Evolutionary conservation across 2,113 vertebrate species (phyloP).

Genomic region (Phalacrocorax pelagicus): DNA sequence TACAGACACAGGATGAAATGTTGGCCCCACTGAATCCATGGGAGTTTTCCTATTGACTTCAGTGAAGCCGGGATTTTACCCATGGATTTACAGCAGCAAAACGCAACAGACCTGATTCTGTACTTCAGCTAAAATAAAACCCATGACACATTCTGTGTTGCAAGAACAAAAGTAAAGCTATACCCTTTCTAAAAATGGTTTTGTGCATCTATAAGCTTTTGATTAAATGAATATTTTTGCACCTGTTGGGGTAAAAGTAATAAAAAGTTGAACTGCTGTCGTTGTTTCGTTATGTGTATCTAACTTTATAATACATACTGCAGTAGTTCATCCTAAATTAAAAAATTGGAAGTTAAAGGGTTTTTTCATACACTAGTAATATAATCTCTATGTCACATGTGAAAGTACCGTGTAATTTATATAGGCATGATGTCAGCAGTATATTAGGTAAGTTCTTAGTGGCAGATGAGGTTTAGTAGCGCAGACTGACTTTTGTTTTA

Average conservation of each 20-base stretch:
- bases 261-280: constrained; percentile 33
- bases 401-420: constrained; percentile 70
- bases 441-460: constrained; percentile 71
- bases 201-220: neutral
- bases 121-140: constrained; percentile 45
- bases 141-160: neutral
- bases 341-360: constrained; percentile 60
- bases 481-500: constrained; percentile 49
- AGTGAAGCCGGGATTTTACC: neutral
- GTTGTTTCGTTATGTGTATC: neutral
- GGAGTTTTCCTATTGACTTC: constrained; percentile 26
- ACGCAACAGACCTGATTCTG: constrained; percentile 26
- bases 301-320: constrained; percentile 46
- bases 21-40: neutral
- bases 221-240: constrained; percentile 43
- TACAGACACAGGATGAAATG: constrained; percentile 43
- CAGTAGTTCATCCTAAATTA: constrained; percentile 34
- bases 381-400: constrained; percentile 70
- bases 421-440: constrained; percentile 66
- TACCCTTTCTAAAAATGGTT: neutral
- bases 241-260: constrained; percentile 54
- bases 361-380: constrained; percentile 62
- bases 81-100: constrained; percentile 34
- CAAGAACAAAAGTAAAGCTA: constrained; percentile 4
- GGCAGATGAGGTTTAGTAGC: constrained; percentile 51